A percentile compares a stretch with the other conserved stretches of the same genome.
These are phyloP conservation scores for Calliphora vomitoria DNA, from an alignment of 2,888 invertebrate genomes.

Conservation along the genomic window DNA sequence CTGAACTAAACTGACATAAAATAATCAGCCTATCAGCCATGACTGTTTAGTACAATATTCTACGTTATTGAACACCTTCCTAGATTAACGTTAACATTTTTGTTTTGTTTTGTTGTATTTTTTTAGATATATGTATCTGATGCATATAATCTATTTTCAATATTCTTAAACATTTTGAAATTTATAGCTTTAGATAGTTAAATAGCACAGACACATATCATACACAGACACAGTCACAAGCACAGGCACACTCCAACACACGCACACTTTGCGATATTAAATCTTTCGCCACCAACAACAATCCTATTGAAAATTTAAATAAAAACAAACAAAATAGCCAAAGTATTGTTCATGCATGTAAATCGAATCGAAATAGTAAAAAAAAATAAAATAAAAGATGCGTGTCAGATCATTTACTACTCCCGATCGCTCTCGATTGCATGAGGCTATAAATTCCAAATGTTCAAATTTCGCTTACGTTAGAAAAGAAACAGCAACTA, in stretches of 20 bases:
- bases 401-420: slow-evolving; percentile 74
- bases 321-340: no score
- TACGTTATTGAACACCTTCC: not conserved
- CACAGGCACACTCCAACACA: not conserved
- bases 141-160: slow-evolving; percentile 61
- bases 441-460: slow-evolving; percentile 72
- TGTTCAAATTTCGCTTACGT: slow-evolving; percentile 56
- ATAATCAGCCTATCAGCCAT: not conserved
- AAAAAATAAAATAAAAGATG: slow-evolving; percentile 58
- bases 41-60: no score
- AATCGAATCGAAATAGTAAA: not conserved
- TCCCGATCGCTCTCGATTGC: slow-evolving; percentile 72
- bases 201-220: slow-evolving; percentile 39
- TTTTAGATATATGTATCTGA: slow-evolving; percentile 35
- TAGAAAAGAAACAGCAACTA: slow-evolving; percentile 3
- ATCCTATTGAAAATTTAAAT: slow-evolving; percentile 30
- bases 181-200: slow-evolving; percentile 67
- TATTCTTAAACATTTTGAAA: slow-evolving; percentile 62
- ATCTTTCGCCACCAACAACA: slow-evolving; percentile 46
- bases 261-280: slow-evolving; percentile 37
- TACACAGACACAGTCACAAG: not conserved
- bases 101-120: not conserved
- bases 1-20: no score
- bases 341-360: slow-evolving; percentile 49
- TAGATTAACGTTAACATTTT: slow-evolving; percentile 20